Percentiles rank a stretch among this genome's conserved stretches.
phyloP scores from a whole-genome alignment of 2,113 vertebrate species.

The Zosterops hypoxanthus region DNA sequence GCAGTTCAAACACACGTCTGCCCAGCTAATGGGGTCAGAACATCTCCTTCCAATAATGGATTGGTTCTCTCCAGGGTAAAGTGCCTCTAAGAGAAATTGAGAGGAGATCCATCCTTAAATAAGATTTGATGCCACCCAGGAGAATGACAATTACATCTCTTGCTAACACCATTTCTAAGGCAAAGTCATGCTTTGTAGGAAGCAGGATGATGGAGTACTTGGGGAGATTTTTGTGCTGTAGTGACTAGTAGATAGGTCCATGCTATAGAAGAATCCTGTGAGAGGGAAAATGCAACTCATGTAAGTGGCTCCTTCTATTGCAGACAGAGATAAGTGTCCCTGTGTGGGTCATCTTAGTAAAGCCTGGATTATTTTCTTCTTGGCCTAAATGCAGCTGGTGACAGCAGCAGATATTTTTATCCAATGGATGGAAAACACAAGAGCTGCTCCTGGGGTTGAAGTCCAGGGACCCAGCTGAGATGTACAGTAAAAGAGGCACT shows the following conservation, averaged over 20 bases:
- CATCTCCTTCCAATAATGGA: slow-evolving; percentile 53
- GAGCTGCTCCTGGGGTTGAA: background rate
- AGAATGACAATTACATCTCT: slow-evolving; percentile 64
- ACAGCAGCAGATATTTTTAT: background rate
- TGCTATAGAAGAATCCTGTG: background rate
- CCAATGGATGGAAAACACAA: background rate
- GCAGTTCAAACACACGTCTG: slow-evolving; percentile 51
- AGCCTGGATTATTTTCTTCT: background rate
- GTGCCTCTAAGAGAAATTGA: slow-evolving; percentile 54
- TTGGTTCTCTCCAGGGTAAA: slow-evolving; percentile 43
- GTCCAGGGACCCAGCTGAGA: background rate
- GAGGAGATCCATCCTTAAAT: slow-evolving; percentile 58
- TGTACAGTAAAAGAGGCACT: background rate
- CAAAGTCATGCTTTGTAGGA: slow-evolving; percentile 16
- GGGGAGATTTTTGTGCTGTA: background rate
- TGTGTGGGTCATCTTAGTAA: background rate
- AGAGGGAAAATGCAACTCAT: background rate
- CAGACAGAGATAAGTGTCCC: background rate
- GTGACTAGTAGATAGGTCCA: background rate
- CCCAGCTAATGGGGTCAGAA: slow-evolving; percentile 65
- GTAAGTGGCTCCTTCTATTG: background rate
- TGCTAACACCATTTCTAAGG: background rate
- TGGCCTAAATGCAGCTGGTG: background rate
- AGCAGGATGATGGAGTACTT: background rate
- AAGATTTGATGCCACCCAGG: slow-evolving; percentile 52